A percentile compares a stretch with the other conserved stretches of the same genome.
These are phyloP conservation scores for Diaphora mendica DNA, from an alignment of 2,888 invertebrate species.

Conservation along the genomic window DNA sequence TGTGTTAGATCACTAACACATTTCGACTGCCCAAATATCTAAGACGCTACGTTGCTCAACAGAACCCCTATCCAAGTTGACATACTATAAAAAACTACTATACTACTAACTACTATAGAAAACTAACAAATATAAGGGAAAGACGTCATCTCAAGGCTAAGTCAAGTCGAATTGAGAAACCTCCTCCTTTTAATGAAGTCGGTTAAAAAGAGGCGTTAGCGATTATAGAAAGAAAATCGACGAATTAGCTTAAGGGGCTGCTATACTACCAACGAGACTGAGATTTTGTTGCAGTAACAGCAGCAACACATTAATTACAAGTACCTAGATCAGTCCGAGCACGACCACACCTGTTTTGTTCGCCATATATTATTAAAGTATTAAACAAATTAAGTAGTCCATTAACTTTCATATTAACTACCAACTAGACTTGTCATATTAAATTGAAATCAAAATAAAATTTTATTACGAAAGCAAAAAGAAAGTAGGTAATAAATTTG, in stretches of 20 bases:
- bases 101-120: no score
- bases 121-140: no score
- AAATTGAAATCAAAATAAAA: not conserved
- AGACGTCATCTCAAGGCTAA: no score
- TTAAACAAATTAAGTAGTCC: not conserved
- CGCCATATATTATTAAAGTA: not conserved
- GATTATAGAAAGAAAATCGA: no score
- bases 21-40: not conserved
- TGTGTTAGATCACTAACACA: not conserved
- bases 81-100: no score
- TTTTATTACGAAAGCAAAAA: conserved; percentile 2
- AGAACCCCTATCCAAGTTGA: no score
- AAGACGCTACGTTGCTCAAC: no score
- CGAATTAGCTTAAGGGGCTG: no score
- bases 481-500: conserved; percentile 29
- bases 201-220: no score
- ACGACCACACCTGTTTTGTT: not conserved
- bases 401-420: conserved; percentile 4
- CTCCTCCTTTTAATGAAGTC: no score
- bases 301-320: not conserved
- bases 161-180: no score
- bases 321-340: not conserved
- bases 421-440: conserved; percentile 1
- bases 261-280: not conserved
- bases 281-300: not conserved